These are phyloP conservation scores for Ectemnius continuus DNA, from an alignment of 2,888 invertebrate species.

Conservation along the genomic window DNA sequence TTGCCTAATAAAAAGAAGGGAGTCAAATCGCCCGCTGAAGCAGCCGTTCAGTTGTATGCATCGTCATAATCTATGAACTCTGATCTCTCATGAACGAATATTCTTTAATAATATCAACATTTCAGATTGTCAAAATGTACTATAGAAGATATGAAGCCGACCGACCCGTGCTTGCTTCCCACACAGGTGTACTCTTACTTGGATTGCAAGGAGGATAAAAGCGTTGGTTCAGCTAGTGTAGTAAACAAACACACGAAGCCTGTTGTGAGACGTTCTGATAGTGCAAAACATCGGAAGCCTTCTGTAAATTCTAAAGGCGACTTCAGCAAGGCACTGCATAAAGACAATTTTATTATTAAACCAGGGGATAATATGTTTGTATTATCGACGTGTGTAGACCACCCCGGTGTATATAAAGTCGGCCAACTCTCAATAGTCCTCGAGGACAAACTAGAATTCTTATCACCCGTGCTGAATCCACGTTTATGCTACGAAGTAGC, in stretches of 20 bases:
- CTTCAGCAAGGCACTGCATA: constrained; percentile 82
- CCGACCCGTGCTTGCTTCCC: constrained; percentile 81
- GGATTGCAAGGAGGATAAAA: constrained; percentile 90
- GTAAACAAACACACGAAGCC: constrained; percentile 84
- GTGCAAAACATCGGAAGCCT: constrained; percentile 84
- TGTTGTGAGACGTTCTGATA: constrained; percentile 85
- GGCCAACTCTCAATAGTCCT: constrained; percentile 85
- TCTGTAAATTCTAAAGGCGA: constrained; percentile 84
- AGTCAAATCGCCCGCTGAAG: constrained; percentile 78
- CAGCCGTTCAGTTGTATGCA: constrained; percentile 75
- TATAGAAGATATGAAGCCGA: constrained; percentile 82
- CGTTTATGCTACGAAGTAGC: constrained; percentile 81
- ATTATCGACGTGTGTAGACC: constrained; percentile 82
- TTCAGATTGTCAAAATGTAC: constrained; percentile 79
- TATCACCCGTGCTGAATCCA: constrained; percentile 83
- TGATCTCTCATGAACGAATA: neutral
- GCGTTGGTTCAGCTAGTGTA: constrained; percentile 86
- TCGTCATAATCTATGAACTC: neutral
- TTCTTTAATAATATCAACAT: constrained; percentile 10
- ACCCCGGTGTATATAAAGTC: constrained; percentile 85
- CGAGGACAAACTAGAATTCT: constrained; percentile 84
- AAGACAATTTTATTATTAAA: constrained; percentile 79
- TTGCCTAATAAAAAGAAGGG: constrained; percentile 79
- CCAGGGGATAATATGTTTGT: constrained; percentile 84
- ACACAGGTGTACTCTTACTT: constrained; percentile 85